Evolutionary conservation across 2,888 invertebrate species (phyloP).

Genomic region (Melinaea menophilus): DNA sequence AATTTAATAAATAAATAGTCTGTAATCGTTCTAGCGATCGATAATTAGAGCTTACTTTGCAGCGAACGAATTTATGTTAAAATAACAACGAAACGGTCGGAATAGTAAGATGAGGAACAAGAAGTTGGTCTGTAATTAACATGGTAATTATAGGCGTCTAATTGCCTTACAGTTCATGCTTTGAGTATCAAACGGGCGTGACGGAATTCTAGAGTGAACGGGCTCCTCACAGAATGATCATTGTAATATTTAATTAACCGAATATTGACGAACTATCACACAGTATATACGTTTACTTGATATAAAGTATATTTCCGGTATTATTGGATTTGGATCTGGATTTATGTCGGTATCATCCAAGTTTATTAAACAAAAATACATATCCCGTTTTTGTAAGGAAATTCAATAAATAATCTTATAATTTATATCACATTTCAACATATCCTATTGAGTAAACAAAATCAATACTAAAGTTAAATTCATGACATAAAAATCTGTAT

Average conservation of each 20-base stretch:
- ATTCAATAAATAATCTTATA: too few relatives aligned
- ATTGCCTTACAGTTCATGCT: conserved; percentile 71
- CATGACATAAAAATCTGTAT: too few relatives aligned
- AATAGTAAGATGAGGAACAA: conserved; percentile 69
- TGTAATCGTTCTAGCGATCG: conserved; percentile 55
- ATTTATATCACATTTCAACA: too few relatives aligned
- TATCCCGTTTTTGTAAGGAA: too few relatives aligned
- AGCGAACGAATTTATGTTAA: conserved; percentile 62
- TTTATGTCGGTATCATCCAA: too few relatives aligned
- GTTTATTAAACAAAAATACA: too few relatives aligned
- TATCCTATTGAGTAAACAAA: too few relatives aligned
- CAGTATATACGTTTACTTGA: too few relatives aligned
- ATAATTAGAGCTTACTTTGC: conserved; percentile 60
- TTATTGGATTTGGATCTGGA: too few relatives aligned
- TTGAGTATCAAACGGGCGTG: conserved; percentile 69
- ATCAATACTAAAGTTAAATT: too few relatives aligned
- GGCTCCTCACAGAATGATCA: conserved; percentile 46
- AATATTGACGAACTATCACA: conserved; percentile 9
- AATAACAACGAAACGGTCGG: conserved; percentile 64
- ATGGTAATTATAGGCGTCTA: conserved; percentile 75
- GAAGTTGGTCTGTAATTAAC: conserved; percentile 72
- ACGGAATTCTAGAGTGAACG: conserved; percentile 48
- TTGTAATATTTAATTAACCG: conserved; percentile 56
- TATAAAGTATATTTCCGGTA: too few relatives aligned
- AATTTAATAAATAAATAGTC: conserved; percentile 43